Conservation (phyloP, 2,888 invertebrate species). For the Watsonalla binaria region DNA sequence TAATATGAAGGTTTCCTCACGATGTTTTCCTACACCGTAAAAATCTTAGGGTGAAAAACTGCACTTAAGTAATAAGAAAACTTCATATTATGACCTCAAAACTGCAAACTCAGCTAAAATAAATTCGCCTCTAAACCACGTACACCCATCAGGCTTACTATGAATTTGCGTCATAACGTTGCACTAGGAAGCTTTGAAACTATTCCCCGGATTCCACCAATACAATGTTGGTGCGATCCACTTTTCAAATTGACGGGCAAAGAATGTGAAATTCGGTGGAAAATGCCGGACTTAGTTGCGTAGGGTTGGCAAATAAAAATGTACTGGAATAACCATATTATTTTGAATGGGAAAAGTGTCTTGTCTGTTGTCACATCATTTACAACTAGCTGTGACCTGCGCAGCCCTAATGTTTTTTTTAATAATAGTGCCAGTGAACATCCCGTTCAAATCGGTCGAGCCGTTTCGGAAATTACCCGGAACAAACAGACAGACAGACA, state of each 20-base stretch:
- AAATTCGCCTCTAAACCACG: neutral
- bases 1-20: too few species aligned
- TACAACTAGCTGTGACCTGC: too few species aligned
- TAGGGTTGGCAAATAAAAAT: neutral
- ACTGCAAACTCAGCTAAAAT: neutral
- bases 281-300: conserved; percentile 19
- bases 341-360: too few species aligned
- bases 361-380: too few species aligned
- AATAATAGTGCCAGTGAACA: too few species aligned
- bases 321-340: too few species aligned
- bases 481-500: too few species aligned
- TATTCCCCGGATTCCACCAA: conserved; percentile 4
- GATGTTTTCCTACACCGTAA: too few species aligned
- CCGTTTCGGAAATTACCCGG: too few species aligned
- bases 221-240: conserved; percentile 16
- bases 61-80: neutral
- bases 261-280: conserved; percentile 23
- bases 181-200: conserved; percentile 4
- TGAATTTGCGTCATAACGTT: neutral
- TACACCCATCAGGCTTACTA: neutral
- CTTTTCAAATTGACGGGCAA: conserved; percentile 21
- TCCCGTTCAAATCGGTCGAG: too few species aligned
- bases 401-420: too few species aligned
- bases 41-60: too few species aligned
- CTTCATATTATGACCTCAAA: neutral